phyloP scores from a whole-genome alignment of 2,797 vertebrate genomes.

The Acanthornis magna region DNA sequence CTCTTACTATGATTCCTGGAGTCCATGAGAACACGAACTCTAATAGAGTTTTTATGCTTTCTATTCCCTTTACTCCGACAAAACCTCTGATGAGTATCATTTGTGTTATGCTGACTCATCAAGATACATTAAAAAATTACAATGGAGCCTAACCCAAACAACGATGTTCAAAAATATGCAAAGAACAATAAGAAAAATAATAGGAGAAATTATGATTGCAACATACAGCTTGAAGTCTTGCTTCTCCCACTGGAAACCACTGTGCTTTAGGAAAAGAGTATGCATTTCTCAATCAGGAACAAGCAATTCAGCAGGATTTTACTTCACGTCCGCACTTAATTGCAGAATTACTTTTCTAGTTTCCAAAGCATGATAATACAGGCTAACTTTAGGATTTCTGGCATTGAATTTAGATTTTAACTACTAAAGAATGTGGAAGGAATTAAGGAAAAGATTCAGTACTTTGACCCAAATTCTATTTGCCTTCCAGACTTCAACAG shows the following conservation, averaged over 20 bases:
- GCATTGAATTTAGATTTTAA: not conserved
- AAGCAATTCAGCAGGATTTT: not conserved
- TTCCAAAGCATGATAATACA: not conserved
- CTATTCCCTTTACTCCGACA: not conserved
- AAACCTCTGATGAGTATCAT: not conserved
- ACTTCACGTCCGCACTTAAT: not conserved
- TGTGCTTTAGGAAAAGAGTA: not conserved
- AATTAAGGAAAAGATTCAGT: not conserved
- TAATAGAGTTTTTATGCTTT: not conserved
- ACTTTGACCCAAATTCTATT: slow-evolving; percentile 8
- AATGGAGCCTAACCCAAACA: not conserved
- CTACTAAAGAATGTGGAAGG: not conserved
- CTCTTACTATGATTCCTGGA: not conserved
- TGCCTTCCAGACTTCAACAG: not conserved
- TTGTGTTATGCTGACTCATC: not conserved
- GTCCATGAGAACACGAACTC: not conserved
- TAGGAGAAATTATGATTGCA: not conserved
- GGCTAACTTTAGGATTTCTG: not conserved
- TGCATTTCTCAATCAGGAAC: not conserved
- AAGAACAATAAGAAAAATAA: not conserved
- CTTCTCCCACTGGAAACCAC: not conserved
- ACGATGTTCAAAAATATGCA: not conserved
- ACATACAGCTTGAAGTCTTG: not conserved
- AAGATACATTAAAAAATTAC: not conserved
- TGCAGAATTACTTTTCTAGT: not conserved